A percentile compares a stretch with the other conserved stretches of the same genome.
Conservation (phyloP, 2,113 vertebrate genomes). For the Sylvia atricapilla region DNA sequence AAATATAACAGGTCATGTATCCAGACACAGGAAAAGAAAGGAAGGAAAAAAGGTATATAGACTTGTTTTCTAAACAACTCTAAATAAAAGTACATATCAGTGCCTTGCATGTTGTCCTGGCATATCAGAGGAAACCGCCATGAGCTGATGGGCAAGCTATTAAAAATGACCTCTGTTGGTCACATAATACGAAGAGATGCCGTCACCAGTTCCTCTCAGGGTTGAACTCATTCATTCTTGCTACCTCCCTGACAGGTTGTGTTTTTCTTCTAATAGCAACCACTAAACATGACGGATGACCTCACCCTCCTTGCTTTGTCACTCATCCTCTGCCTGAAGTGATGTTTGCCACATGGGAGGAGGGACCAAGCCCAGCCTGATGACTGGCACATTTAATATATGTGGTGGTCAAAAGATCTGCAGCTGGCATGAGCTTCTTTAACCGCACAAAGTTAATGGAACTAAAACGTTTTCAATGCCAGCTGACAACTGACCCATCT, state of each 20-base stretch:
- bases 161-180: neutral
- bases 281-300: neutral
- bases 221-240: neutral
- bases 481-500: neutral
- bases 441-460: neutral
- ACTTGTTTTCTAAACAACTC: neutral
- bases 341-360: neutral
- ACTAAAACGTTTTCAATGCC: neutral
- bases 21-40: neutral
- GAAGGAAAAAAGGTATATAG: accelerated
- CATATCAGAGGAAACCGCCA: neutral
- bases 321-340: neutral
- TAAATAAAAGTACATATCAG: neutral
- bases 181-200: neutral
- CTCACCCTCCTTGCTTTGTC: neutral
- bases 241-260: neutral
- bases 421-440: neutral
- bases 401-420: neutral
- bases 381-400: neutral
- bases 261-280: neutral
- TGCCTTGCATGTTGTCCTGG: neutral
- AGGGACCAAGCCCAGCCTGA: neutral
- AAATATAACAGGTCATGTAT: neutral
- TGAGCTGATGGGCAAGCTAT: neutral
- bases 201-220: neutral